Conservation (phyloP, 2,797 vertebrate genomes). For the Eulemur albifrons region DNA sequence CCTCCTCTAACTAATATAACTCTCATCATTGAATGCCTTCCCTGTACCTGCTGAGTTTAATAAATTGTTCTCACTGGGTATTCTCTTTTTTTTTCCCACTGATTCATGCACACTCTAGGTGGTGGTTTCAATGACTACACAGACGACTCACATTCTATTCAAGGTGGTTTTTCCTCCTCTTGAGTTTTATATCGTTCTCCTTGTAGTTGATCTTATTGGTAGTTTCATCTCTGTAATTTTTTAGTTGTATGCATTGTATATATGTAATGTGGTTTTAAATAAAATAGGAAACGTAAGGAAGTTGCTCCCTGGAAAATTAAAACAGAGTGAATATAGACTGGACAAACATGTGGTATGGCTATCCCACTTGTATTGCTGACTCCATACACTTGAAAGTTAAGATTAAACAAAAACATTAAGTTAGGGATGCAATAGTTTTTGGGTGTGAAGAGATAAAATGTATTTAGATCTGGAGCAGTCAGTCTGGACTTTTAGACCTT, state of each 20-base stretch:
- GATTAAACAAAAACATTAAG: not conserved
- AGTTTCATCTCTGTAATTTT: not conserved
- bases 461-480: not conserved
- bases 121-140: not conserved
- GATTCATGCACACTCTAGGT: not conserved
- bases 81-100: not conserved
- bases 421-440: not conserved
- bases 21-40: not conserved
- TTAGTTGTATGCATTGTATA: not conserved
- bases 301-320: not conserved
- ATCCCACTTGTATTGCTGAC: not conserved
- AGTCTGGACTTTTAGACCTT: not conserved
- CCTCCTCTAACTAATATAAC: not conserved
- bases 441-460: not conserved
- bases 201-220: not conserved
- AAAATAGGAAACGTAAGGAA: not conserved
- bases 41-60: slow-evolving; percentile 6
- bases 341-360: not conserved
- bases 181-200: slow-evolving; percentile 23
- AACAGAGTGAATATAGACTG: not conserved
- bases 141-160: not conserved
- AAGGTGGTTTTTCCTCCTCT: not conserved
- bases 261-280: slow-evolving; percentile 2
- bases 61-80: not conserved
- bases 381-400: not conserved